Conservation (phyloP, 2,113 vertebrate genomes). For the Nettapus auritus region DNA sequence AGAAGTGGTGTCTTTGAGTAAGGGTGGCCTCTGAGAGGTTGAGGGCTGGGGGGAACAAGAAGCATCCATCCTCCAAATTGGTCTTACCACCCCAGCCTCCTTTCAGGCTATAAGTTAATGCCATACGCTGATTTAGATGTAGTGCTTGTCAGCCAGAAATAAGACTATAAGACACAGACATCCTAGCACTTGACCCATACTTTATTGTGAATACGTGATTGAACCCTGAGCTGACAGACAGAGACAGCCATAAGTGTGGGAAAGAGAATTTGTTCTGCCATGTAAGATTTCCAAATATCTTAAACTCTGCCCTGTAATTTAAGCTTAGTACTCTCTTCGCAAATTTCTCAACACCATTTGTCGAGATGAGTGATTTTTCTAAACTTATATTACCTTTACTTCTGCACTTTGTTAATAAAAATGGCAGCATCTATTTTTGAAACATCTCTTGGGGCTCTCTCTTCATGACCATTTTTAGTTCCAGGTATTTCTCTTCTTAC, state of each 20-base stretch:
- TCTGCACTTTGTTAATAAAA: slow-evolving; percentile 13
- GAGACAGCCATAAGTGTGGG: slow-evolving; percentile 41
- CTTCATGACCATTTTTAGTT: not conserved
- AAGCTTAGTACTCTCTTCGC: not conserved
- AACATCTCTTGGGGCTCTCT: not conserved
- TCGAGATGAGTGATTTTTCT: not conserved
- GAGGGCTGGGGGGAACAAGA: not conserved
- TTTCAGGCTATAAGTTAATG: slow-evolving; percentile 57
- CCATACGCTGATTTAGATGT: slow-evolving; percentile 65
- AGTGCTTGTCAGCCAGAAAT: slow-evolving; percentile 60
- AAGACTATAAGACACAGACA: slow-evolving; percentile 61
- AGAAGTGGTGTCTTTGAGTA: not conserved
- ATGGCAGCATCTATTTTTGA: slow-evolving; percentile 30
- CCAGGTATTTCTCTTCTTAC: not conserved
- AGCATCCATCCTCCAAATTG: not conserved
- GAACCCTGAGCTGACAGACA: slow-evolving; percentile 59
- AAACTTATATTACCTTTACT: not conserved
- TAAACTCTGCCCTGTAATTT: slow-evolving; percentile 34
- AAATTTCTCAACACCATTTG: not conserved
- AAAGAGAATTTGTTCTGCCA: slow-evolving; percentile 67
- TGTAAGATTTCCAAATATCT: slow-evolving; percentile 46
- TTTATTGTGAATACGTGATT: slow-evolving; percentile 61
- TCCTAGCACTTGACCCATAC: slow-evolving; percentile 61
- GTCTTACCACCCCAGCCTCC: slow-evolving; percentile 6
- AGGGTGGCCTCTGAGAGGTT: not conserved